Base-by-base conservation (phyloP, 2,888 invertebrate species). In the Lasioglossum zephyrum region DNA sequence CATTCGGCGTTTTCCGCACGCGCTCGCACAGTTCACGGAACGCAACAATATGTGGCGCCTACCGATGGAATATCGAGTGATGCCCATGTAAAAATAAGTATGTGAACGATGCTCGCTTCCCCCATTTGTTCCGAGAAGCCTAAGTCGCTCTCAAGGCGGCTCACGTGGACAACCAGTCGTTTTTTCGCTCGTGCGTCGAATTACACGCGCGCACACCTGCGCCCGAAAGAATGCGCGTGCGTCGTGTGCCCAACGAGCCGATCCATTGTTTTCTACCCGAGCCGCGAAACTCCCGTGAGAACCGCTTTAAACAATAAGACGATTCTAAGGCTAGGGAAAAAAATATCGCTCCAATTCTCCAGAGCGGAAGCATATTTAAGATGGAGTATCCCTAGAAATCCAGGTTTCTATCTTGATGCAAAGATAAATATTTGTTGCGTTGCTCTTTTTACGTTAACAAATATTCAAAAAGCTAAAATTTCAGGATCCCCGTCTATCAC, bases 271-370 rank as follows among this genome's bases (percentile, higher is more conserved):
- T 53, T 53, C 69, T 41, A 41, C 31, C 18, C 1, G 0, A 18
- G 53, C n/a, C 39, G n/a, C 39, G 39, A 70, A 47, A 76, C 44
- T 76, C 66, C 18, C 53, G 70, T 79, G 85, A 66, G 85, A 85
- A 69, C 66, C 47, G 47, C 18, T 26, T 57, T 60, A 47, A 76
- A 84, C 75, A 73, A 84, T 79, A 31, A 18, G 47, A 44, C 57
- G 57, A 57, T 72, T 72, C 78, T 31, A 31, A 1, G 16, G 4
- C n/a, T 70, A 31, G 72, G 72, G 39, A 72, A 78, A 78, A 41
- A 66, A 53, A 22, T 53, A 53, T 53, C 72, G 78, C 57, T 72
- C 78, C 31, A 60, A 60, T 66, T 72, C 63, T 47, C 41, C 36
- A 26, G 66, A 31, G 16, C 31, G 66, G 63, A 31, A 60, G 13